Evolutionary conservation across 2,797 vertebrate genomes (phyloP), one percentile per base, ranked within the genome.

Genomic region (Lindbergichthys nudifrons): DNA sequence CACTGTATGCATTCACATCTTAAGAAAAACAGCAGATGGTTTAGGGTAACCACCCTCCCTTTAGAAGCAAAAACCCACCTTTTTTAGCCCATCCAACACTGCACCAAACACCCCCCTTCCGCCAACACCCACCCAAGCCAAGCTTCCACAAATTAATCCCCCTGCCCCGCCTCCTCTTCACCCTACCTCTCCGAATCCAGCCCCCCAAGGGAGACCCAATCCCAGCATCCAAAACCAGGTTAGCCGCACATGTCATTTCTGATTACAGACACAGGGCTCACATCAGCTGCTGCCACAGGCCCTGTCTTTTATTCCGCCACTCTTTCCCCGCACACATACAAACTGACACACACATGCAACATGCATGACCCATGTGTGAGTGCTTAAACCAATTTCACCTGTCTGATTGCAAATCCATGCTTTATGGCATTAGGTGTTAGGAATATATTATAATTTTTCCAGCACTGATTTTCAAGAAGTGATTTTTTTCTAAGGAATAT

Each of bases 181-280:
- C 51, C 57, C 65, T 65, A 11, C 50, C 63, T 64, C 54, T 66
- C 59, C 59, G 81, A 79, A 77, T 76, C 73, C 19, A 11, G 23
- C 15, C 88, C 88, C 91, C 90, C 85, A n/a, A 72, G 83, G 91
- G 92, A 90, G 66, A 81, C 77, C 82, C 90, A 89, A 89, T 92
- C 91, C 90, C 89, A 83, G 79, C 87, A 84, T 87, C 91, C 90
- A 81, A 93, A 94, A 94, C 89, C 94, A 94, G 90, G 93, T 95
- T 95, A 95, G 90, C 87, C 69, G 81, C 92, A 92, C 90, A 93
- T 94, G 93, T 94, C 95, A 94, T 83, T 88, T 90, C 80, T 91
- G 91, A 94, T 95, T 95, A 94, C 87, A 70, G 84, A 85, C 88
- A 79, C 82, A 82, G 78, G 52, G 77, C 82, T 90, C 87, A 91